phyloP scores from a whole-genome alignment of 30 jellyfish, hydroid and myxozoan species.

The Haliclystus octoradiatus region DNA sequence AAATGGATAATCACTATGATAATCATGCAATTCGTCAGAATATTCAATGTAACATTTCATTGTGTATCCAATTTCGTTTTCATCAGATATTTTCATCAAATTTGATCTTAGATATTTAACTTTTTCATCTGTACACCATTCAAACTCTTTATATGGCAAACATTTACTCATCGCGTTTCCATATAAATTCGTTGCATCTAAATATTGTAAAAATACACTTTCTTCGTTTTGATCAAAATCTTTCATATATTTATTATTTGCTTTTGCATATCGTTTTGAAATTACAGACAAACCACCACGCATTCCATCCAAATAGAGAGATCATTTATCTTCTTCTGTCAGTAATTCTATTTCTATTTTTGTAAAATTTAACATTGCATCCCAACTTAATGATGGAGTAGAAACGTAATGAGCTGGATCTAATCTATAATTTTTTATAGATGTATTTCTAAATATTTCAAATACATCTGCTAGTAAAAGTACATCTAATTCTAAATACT shows the following conservation, averaged over 20 bases:
- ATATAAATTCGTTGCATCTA: too few species aligned
- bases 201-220: not conserved
- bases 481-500: not conserved
- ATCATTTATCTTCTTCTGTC: not conserved
- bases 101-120: too few species aligned
- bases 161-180: too few species aligned
- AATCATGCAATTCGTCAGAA: too few species aligned
- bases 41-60: too few species aligned
- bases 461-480: not conserved
- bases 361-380: not conserved
- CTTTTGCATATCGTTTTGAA: not conserved
- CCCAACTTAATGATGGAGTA: not conserved
- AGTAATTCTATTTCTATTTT: not conserved
- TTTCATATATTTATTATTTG: not conserved
- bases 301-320: constrained; percentile 7
- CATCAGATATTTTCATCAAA: too few species aligned
- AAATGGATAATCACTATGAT: too few species aligned
- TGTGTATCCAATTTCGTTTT: too few species aligned
- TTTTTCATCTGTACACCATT: too few species aligned
- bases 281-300: constrained; percentile 23
- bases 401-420: not conserved
- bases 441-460: not conserved
- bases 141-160: too few species aligned
- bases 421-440: not conserved
- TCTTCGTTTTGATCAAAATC: not conserved